Evolutionary conservation across 2,888 invertebrate genomes (phyloP), one percentile per base, ranked within the genome.

Genomic region (Amorpha juglandis): DNA sequence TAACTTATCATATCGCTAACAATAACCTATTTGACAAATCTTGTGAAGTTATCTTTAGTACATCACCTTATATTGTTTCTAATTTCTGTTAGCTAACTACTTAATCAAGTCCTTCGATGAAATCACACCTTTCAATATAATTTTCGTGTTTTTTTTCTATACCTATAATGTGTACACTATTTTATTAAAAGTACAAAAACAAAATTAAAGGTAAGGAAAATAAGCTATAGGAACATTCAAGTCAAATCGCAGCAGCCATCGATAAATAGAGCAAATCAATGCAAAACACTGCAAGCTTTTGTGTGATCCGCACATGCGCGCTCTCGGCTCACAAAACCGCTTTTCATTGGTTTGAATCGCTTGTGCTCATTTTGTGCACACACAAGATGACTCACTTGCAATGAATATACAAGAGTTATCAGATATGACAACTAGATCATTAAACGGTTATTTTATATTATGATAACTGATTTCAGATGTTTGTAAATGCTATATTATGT

Each of bases 341-440:
- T 91, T 93, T 93, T 92, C 89, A 92, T 91, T 88, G 88, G 73
- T 88, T 88, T 89, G 82, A 91, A 89, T 87, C 88, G 83, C 80
- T 81, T 73, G 79, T 80, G 83, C 85, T 80, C 72, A 76, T 76
- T 78, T 83, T 83, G 75, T 80, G 79, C 80, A 77, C 74, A 79
- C 80, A 79, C 82, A 82, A 77, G 77, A 81, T 89, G 88, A 88
- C 76, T 82, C 79, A 82, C 68, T 70, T 65, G 9, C 38, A 65
- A 69, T 66, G 69, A 63, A 63, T 65, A 69, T 64, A 65, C 33
- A 64, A 63, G 33, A 69, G 19, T 66, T 14, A 11, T 70, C 53
- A 68, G 71, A 72, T 69, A 66, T 69, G 74, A 70, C 70, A 64
- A 38, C 19, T 14, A 6, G 6, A 42, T 64, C 14, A 1, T 14